Conservation (phyloP, 2,797 vertebrate genomes). For the Chromobotia macracanthus region DNA sequence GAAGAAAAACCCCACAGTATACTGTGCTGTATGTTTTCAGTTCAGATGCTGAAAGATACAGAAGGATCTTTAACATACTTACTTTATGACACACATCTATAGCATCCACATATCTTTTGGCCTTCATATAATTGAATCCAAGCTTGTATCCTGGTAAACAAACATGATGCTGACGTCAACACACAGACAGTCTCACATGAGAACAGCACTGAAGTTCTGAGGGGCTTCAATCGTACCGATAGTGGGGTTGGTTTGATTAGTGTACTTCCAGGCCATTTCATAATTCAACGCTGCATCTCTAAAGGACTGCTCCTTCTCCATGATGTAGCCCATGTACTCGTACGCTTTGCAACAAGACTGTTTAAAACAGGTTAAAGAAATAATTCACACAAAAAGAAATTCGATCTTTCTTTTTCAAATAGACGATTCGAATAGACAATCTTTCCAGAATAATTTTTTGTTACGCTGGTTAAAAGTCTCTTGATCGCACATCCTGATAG, state of each 20-base stretch:
- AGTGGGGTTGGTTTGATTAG: slow-evolving; percentile 88
- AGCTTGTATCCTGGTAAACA: slow-evolving; percentile 91
- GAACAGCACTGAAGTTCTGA: neutral
- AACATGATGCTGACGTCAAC: slow-evolving; percentile 7
- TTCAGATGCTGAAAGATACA: neutral
- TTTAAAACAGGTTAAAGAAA: slow-evolving; percentile 23
- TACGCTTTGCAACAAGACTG: slow-evolving; percentile 98
- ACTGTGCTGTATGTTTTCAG: too few relatives aligned
- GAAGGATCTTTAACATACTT: slow-evolving; percentile 54
- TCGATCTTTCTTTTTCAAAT: too few relatives aligned
- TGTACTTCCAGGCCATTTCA: slow-evolving; percentile 96
- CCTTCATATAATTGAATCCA: slow-evolving; percentile 98
- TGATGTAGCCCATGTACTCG: slow-evolving; percentile 96
- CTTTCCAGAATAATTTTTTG: too few relatives aligned
- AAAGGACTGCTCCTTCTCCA: slow-evolving; percentile 97
- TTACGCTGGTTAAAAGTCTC: too few relatives aligned
- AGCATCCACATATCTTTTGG: slow-evolving; percentile 92
- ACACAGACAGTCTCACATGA: slow-evolving; percentile 56
- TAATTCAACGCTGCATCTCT: slow-evolving; percentile 93
- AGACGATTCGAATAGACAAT: too few relatives aligned
- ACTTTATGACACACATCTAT: slow-evolving; percentile 96
- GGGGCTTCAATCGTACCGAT: slow-evolving; percentile 79
- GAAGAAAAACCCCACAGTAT: too few relatives aligned
- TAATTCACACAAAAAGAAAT: neutral
- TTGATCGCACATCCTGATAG: too few relatives aligned